phyloP scores from a whole-genome alignment of 2,113 vertebrate genomes.

The Sebastes fasciatus region DNA sequence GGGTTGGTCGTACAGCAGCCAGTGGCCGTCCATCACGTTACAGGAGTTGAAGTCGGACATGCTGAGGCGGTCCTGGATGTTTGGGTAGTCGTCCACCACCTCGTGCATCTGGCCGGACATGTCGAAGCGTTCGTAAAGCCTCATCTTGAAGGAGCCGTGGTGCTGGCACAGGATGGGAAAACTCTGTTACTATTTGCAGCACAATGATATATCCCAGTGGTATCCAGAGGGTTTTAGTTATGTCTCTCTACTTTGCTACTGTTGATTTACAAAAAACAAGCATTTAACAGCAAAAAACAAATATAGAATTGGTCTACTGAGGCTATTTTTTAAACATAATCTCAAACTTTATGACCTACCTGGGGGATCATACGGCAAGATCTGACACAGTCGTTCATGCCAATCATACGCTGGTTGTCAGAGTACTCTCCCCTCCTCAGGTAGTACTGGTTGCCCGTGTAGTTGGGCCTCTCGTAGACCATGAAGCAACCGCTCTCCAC shows the following conservation, averaged over 20 bases:
- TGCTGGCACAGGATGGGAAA: constrained; percentile 52
- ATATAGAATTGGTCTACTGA: neutral
- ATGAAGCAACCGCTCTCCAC: constrained; percentile 85
- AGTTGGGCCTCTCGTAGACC: constrained; percentile 84
- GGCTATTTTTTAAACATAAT: neutral
- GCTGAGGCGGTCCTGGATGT: constrained; percentile 76
- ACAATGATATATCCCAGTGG: neutral
- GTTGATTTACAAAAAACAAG: neutral
- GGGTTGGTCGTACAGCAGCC: constrained; percentile 83
- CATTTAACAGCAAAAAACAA: neutral
- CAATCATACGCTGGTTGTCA: constrained; percentile 80
- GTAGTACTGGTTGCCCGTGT: constrained; percentile 84
- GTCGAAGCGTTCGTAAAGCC: constrained; percentile 80
- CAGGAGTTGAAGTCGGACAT: constrained; percentile 82
- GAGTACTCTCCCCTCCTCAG: constrained; percentile 81
- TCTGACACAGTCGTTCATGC: constrained; percentile 77
- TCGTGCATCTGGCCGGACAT: constrained; percentile 84
- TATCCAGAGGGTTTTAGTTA: neutral
- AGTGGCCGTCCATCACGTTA: constrained; percentile 83
- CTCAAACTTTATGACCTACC: constrained; percentile 55
- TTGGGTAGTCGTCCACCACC: constrained; percentile 78
- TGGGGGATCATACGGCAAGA: constrained; percentile 81
- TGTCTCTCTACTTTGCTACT: neutral
- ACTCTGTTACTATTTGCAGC: constrained; percentile 1
- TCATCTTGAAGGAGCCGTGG: constrained; percentile 80